A percentile compares a stretch with the other conserved stretches of the same genome.
Evolutionary conservation across 1,140 invertebrate species (phyloP).

Genomic region (Cotesia typhae): DNA sequence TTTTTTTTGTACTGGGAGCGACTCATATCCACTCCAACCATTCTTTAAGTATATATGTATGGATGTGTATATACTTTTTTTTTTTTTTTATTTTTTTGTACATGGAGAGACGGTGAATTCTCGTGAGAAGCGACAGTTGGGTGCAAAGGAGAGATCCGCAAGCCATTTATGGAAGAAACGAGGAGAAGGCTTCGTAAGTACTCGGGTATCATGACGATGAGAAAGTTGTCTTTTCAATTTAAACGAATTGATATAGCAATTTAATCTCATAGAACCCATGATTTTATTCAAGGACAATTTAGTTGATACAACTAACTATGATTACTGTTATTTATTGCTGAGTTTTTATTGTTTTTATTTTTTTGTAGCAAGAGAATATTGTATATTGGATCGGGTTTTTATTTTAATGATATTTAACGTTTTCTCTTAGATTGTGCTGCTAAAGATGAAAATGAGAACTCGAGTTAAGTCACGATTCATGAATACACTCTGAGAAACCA

Average conservation of each 20-base stretch:
- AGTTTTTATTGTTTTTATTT: no score
- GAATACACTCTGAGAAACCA: constrained; percentile 12
- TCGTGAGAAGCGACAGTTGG: constrained; percentile 11
- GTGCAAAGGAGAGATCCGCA: constrained; percentile 39
- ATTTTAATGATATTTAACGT: no score
- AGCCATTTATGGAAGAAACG: constrained; percentile 60
- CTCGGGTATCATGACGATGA: constrained; percentile 47
- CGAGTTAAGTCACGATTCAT: constrained; percentile 22
- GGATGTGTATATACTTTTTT: no score
- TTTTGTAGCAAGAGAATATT: no score
- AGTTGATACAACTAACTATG: no score
- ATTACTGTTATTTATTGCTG: no score
- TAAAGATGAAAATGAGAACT: background rate
- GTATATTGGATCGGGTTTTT: no score
- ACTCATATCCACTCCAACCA: background rate
- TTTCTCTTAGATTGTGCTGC: no score
- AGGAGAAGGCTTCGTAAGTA: constrained; percentile 58
- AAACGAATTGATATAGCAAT: background rate
- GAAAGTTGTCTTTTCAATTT: constrained; percentile 43
- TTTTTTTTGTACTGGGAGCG: background rate
- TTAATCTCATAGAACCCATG: background rate
- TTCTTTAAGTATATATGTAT: background rate
- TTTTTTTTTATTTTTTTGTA: background rate
- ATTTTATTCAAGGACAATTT: no score
- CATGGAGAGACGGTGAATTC: background rate